A percentile compares a stretch with the other conserved stretches of the same genome.
Evolutionary conservation across 1,140 invertebrate genomes (phyloP).

Genomic region (Aphelinus atriplicis): DNA sequence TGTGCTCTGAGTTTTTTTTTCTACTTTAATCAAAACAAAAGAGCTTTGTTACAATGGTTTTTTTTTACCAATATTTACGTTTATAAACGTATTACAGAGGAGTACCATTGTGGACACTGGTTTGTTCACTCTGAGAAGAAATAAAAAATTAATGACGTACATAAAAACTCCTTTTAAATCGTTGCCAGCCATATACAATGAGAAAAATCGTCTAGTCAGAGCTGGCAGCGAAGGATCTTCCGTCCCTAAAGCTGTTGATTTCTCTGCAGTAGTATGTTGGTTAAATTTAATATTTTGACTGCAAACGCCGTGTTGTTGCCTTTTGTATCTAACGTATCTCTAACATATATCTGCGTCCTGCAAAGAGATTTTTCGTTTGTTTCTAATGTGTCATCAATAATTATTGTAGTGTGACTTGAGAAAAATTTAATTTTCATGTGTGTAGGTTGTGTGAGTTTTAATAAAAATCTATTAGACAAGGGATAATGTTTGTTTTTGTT

Average conservation of each 20-base stretch:
- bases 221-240: constrained; percentile 59
- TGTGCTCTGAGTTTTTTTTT: too few relatives aligned
- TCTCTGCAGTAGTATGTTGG: constrained; percentile 58
- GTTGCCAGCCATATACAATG: constrained; percentile 57
- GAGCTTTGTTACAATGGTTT: not conserved
- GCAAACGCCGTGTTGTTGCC: too few relatives aligned
- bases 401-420: too few relatives aligned
- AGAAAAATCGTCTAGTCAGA: constrained; percentile 59
- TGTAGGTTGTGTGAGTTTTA: too few relatives aligned
- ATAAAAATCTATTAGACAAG: too few relatives aligned
- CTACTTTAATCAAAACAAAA: too few relatives aligned
- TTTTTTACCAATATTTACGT: not conserved
- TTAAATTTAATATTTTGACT: not conserved
- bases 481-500: constrained; percentile 16
- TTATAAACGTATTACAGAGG: constrained; percentile 55
- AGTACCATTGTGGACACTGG: constrained; percentile 58
- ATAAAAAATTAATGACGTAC: constrained; percentile 60
- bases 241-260: constrained; percentile 49
- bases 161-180: constrained; percentile 63
- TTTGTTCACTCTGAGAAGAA: constrained; percentile 61
- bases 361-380: too few relatives aligned
- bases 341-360: too few relatives aligned
- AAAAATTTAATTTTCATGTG: too few relatives aligned
- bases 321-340: too few relatives aligned
- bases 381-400: too few relatives aligned